These are phyloP conservation scores for Eidolon helvum DNA, from an alignment of 2,113 vertebrate species.

Conservation along the genomic window DNA sequence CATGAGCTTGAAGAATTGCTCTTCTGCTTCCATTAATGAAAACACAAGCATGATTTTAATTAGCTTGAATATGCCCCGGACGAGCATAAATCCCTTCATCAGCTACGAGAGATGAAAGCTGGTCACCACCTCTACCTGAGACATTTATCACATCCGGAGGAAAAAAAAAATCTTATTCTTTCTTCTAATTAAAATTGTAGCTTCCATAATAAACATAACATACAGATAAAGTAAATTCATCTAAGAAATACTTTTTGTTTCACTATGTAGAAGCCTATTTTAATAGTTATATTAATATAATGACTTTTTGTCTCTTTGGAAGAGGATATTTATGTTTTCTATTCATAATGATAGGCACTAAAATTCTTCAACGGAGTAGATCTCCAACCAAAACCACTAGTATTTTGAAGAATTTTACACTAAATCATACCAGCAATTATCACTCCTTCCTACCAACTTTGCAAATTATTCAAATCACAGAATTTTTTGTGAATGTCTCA, in stretches of 20 bases:
- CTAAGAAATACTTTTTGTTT: background rate
- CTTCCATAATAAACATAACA: background rate
- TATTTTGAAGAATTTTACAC: background rate
- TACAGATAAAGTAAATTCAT: background rate
- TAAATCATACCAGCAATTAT: background rate
- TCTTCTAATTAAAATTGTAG: constrained; percentile 26
- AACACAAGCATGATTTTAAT: constrained; percentile 62
- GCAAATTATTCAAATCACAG: background rate
- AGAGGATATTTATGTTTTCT: background rate
- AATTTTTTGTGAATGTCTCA: background rate
- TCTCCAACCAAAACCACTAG: background rate
- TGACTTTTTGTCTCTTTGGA: background rate
- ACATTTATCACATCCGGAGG: background rate
- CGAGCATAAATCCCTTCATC: constrained; percentile 33
- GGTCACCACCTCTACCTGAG: constrained; percentile 4
- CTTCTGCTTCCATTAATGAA: constrained; percentile 39
- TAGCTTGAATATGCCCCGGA: constrained; percentile 31
- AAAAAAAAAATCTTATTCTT: background rate
- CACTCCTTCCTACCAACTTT: background rate
- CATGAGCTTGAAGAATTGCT: background rate
- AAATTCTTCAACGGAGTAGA: background rate
- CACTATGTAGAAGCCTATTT: background rate
- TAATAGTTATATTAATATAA: background rate
- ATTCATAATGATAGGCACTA: background rate
- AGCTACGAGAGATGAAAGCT: background rate